These are phyloP conservation scores for Mus spicilegus DNA, from an alignment of 2,113 vertebrate species.

Conservation along the genomic window DNA sequence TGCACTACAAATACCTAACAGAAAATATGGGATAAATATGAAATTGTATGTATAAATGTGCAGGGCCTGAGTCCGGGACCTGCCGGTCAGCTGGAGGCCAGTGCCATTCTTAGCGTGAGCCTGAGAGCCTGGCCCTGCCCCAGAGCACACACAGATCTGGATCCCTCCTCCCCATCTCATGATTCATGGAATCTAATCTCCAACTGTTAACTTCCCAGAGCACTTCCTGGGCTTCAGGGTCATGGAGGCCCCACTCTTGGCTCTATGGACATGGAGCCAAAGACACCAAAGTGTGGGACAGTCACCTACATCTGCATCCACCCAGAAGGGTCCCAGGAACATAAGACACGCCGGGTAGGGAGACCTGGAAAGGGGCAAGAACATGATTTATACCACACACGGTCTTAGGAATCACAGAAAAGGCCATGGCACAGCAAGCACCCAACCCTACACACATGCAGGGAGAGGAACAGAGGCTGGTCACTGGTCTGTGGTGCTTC, in stretches of 20 bases:
- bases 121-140: background rate
- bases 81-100: too few species aligned
- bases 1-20: background rate
- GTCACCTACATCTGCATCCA: background rate
- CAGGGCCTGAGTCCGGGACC: background rate
- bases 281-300: background rate
- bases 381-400: too few species aligned
- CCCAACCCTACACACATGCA: too few species aligned
- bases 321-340: background rate
- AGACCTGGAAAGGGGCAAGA: background rate
- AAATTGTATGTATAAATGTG: background rate
- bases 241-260: background rate
- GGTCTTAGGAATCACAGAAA: background rate
- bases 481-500: background rate
- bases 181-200: conserved; percentile 65
- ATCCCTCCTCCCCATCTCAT: background rate
- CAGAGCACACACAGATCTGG: background rate
- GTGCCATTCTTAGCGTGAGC: too few species aligned
- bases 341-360: background rate
- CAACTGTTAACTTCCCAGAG: conserved; percentile 60
- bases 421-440: background rate
- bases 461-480: background rate
- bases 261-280: background rate
- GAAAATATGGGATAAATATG: background rate
- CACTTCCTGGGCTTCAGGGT: conserved; percentile 16